These are phyloP conservation scores for Esox masquinongy DNA, from an alignment of 2,797 vertebrate genomes.

Conservation along the genomic window DNA sequence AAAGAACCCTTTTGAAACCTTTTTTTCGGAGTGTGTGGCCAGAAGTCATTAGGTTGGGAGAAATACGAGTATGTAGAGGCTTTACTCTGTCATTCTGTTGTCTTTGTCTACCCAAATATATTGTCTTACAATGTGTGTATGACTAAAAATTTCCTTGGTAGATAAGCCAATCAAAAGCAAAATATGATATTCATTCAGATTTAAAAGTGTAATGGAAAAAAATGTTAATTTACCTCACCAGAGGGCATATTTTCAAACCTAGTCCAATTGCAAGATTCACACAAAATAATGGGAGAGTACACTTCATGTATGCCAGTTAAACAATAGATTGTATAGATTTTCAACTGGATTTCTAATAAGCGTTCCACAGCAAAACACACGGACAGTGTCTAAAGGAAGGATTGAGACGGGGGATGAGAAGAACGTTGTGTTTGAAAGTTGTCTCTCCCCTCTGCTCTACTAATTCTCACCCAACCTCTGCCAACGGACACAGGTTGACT, in stretches of 20 bases:
- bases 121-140: not conserved
- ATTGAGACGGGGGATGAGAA: constrained; percentile 56
- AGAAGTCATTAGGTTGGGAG: no score
- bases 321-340: constrained; percentile 36
- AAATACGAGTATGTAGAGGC: not conserved
- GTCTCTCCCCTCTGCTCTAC: constrained; percentile 69
- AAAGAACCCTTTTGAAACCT: no score
- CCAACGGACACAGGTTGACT: constrained; percentile 37
- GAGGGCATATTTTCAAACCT: constrained; percentile 15
- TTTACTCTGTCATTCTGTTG: not conserved
- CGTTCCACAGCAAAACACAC: constrained; percentile 68
- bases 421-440: constrained; percentile 59
- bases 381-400: constrained; percentile 70
- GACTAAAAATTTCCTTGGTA: constrained; percentile 4
- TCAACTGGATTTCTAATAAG: constrained; percentile 35
- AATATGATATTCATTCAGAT: not conserved
- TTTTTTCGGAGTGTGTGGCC: no score
- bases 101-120: constrained; percentile 1
- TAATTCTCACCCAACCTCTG: constrained; percentile 62
- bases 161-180: not conserved
- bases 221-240: constrained; percentile 12
- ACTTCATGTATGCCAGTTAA: constrained; percentile 19
- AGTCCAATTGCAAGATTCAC: not conserved
- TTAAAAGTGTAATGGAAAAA: not conserved
- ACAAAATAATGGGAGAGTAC: constrained; percentile 12